phyloP scores from a whole-genome alignment of 2,888 invertebrate genomes.

The Sinohyriopsis cumingii region DNA sequence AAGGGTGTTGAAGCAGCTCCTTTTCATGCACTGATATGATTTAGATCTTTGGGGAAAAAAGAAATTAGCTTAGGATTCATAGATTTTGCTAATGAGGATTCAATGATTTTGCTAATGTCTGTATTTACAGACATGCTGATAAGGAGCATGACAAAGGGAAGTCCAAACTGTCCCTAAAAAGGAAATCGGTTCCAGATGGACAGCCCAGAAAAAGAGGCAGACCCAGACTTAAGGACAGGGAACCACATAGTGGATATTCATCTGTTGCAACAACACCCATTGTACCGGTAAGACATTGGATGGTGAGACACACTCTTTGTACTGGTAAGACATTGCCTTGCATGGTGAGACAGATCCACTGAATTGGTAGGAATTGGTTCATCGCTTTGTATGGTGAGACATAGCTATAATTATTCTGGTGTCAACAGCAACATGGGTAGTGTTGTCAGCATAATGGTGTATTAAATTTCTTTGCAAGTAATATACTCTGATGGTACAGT shows the following conservation, averaged over 20 bases:
- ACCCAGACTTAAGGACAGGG: constrained; percentile 44
- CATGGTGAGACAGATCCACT: too few relatives aligned
- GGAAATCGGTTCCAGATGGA: constrained; percentile 44
- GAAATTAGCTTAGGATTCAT: not conserved
- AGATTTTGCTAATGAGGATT: not conserved
- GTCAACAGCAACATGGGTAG: too few relatives aligned
- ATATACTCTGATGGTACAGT: too few relatives aligned
- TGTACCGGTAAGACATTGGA: not conserved
- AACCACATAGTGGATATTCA: constrained; percentile 29
- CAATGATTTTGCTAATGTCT: not conserved
- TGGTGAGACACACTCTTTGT: not conserved
- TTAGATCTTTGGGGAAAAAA: not conserved
- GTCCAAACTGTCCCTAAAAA: constrained; percentile 36
- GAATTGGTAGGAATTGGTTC: too few relatives aligned
- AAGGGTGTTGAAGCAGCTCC: too few relatives aligned
- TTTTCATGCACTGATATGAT: not conserved
- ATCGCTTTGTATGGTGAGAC: too few relatives aligned
- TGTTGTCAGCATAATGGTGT: too few relatives aligned
- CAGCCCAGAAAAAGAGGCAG: constrained; percentile 41
- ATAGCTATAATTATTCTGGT: too few relatives aligned
- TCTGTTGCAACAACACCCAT: constrained; percentile 20
- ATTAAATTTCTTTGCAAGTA: too few relatives aligned
- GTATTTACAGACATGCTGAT: constrained; percentile 14
- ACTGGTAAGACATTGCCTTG: too few relatives aligned
- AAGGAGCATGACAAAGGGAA: constrained; percentile 28